Percentiles rank a stretch among this genome's conserved stretches.
phyloP scores from a whole-genome alignment of 2,888 invertebrate species.

The Pachycephus smyrnensis region DNA sequence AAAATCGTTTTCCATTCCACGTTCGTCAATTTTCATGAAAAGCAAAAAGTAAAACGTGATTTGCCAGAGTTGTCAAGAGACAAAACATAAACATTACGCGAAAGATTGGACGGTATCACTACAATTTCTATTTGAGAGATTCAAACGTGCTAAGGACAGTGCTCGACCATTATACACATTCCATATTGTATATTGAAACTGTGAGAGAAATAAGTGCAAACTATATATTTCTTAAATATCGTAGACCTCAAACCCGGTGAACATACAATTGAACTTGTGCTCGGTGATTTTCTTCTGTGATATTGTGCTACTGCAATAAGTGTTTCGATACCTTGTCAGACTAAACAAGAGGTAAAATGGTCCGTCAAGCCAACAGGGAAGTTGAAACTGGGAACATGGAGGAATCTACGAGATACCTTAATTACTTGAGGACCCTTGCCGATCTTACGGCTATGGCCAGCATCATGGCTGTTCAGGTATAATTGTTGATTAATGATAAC shows the following conservation, averaged over 20 bases:
- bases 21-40: too few species aligned
- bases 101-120: neutral
- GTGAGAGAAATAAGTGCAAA: too few species aligned
- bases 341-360: constrained; percentile 39
- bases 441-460: constrained; percentile 57
- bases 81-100: too few species aligned
- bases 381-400: constrained; percentile 50
- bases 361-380: constrained; percentile 40
- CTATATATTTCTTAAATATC: neutral
- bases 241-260: neutral
- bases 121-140: neutral
- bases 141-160: too few species aligned
- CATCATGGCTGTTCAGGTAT: constrained; percentile 57
- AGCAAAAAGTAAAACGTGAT: too few species aligned
- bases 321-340: neutral
- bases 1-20: neutral
- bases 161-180: too few species aligned
- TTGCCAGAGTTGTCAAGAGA: too few species aligned
- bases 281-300: constrained; percentile 14
- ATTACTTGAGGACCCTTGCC: constrained; percentile 52
- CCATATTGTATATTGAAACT: too few species aligned
- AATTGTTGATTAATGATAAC: neutral
- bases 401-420: constrained; percentile 47
- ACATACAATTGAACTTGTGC: constrained; percentile 5
- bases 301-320: neutral